phyloP scores from a whole-genome alignment of 2,797 vertebrate genomes.

The Vipera latastei region DNA sequence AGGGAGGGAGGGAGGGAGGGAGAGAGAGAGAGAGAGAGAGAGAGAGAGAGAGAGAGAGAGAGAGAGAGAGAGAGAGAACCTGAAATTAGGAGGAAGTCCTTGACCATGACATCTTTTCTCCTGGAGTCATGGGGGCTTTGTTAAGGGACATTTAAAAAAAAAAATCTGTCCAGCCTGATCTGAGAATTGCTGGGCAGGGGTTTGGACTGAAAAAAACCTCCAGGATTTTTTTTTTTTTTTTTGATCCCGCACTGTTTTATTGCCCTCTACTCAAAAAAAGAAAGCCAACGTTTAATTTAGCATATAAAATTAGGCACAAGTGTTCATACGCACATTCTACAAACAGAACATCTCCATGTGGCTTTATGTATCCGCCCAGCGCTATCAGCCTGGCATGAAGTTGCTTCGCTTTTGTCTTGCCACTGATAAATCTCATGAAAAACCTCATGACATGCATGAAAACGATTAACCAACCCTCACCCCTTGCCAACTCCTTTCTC shows the following conservation, averaged over 20 bases:
- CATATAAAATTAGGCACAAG: neutral
- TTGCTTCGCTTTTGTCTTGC: neutral
- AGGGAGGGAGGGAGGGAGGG: fast-evolving
- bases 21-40: no score
- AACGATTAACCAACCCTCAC: neutral
- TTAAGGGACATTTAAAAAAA: neutral
- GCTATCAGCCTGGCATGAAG: neutral
- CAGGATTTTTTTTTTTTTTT: neutral
- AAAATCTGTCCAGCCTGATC: neutral
- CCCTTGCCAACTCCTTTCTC: neutral
- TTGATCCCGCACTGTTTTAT: neutral
- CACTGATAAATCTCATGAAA: neutral
- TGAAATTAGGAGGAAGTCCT: neutral
- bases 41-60: neutral
- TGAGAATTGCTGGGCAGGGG: neutral
- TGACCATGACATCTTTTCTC: neutral
- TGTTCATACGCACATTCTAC: neutral
- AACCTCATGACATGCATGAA: neutral
- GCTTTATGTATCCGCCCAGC: neutral
- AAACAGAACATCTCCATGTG: neutral
- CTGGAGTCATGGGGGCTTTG: neutral
- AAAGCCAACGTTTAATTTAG: neutral
- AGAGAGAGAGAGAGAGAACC: neutral
- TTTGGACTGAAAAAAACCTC: neutral
- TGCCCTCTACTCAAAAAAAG: neutral